Base-by-base conservation (phyloP, 2,888 invertebrate genomes). In the Apotomis turbidana region DNA sequence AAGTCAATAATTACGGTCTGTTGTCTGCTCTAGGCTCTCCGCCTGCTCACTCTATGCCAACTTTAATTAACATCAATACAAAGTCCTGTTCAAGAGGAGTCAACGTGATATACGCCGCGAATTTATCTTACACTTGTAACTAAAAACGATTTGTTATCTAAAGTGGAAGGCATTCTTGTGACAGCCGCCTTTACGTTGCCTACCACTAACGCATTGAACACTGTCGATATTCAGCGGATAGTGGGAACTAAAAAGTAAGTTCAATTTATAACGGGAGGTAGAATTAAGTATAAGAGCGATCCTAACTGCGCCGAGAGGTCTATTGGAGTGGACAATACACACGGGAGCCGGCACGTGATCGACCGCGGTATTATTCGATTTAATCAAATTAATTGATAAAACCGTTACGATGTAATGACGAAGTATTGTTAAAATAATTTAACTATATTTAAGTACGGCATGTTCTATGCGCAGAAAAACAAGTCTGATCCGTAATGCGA, bases 401-500 rank as follows among this genome's bases (percentile, higher is more conserved):
- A 91, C 92, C 92, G 93, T 92, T 93, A 92, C 80, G 78, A 83
- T 81, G 84, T 89, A 90, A 90, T 89, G 89, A 90, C 85, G 83
- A 85, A 84, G 88, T 85, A 92, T 91, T 92, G 90, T 91, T 82
- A 80, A 84, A 87, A 88, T 91, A 91, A 92, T 91, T 92, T 86
- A 90, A 90, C 88, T 80, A 90, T 87, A 85, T 91, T 89, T 87
- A 84, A 90, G 83, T 81, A 79, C 84, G 81, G 83, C 83, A 83
- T 83, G 81, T 75, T 81, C 81, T 77, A 80, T 77, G 80, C 82
- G 81, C 78, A 78, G 78, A 85, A 88, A 87, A 87, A 86, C 85
- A 36, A 74, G 66, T 64, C 76, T 74, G 77, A 78, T 78, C 49
- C 3, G 49, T 68, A 75, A 81, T 85, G 85, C 83, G 85, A 83